Evolutionary conservation across 2,797 vertebrate species (phyloP), one percentile per base, ranked within the genome.

Genomic region (Cyclura pinguis): DNA sequence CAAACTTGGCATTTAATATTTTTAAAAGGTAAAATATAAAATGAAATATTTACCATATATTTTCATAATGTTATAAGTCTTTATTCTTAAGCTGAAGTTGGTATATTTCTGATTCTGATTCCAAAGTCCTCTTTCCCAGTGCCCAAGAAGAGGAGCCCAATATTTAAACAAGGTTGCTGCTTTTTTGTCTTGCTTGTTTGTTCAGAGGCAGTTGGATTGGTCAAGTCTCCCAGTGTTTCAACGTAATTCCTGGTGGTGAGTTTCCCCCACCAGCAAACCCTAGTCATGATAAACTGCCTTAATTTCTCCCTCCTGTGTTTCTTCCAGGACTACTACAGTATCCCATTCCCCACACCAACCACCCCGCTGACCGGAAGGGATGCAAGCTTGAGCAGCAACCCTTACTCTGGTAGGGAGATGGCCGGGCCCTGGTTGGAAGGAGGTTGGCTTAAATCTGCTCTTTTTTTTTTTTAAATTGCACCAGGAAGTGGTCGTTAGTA

Each of bases 271-370:
- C 47, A 29, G 77, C 24, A 67, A 38, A 72, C 16, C n/a, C 12
- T 3, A 0, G 52, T 32, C 4, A 27, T n/a, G 20, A 24, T 10
- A 9, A 27, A 42, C 52, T 27, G 83, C 13, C 2, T 81, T 20
- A 73, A 91, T 6, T 47, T 16, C 76, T 88, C 86, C 90, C 1
- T 90, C 83, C 74, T 89, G 73, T 88, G 2, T 91, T 32, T 88
- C 72, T 94, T 88, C 84, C 93, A 99, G 99, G 99, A 99, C 97
- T 99, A 99, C 96, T 99, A 99, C 97, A 99, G 99, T 97, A 99
- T 99, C 96, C 99, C 99, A 0, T 99, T 99, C 95, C 98, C 99
- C 67, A 98, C 98, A 1, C 98, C 98, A 38, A 98, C 98, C 91
- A 98, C 99, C 84, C 98, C 98, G 32, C 97, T 99, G 96, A 99